phyloP scores from a whole-genome alignment of 2,888 invertebrate genomes.

The Lumbricus terrestris region DNA sequence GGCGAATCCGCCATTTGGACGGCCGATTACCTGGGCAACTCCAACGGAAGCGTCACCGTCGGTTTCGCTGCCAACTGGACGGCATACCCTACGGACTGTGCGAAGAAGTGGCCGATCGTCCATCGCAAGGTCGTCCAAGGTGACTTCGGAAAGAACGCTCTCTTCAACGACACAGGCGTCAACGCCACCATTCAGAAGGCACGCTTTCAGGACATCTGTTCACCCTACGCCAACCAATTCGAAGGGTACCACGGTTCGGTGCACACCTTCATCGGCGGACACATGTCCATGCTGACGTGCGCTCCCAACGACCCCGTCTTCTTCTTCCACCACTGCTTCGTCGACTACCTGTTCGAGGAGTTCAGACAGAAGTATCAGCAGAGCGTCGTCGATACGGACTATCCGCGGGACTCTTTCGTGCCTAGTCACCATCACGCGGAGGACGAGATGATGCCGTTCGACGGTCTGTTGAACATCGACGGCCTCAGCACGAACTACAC shows the following conservation, averaged over 20 bases:
- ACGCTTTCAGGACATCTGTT: slow-evolving; percentile 17
- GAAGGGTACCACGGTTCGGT: slow-evolving; percentile 46
- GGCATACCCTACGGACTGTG: neutral
- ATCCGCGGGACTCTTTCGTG: neutral
- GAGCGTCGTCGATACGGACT: neutral
- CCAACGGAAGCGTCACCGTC: slow-evolving; percentile 47
- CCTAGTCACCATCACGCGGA: neutral
- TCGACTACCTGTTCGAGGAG: slow-evolving; percentile 55
- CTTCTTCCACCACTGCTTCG: slow-evolving; percentile 53
- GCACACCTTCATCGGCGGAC: slow-evolving; percentile 50
- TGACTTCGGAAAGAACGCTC: neutral
- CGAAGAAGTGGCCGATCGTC: neutral
- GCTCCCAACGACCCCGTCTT: slow-evolving; percentile 57
- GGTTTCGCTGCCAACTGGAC: slow-evolving; percentile 54
- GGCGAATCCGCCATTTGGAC: slow-evolving; percentile 48
- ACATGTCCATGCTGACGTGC: slow-evolving; percentile 49
- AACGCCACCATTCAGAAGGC: neutral
- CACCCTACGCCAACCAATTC: slow-evolving; percentile 40
- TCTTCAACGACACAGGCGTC: neutral
- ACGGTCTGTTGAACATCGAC: neutral
- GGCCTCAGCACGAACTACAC: neutral
- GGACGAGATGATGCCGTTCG: neutral
- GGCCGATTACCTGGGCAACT: slow-evolving; percentile 51
- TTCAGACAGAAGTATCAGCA: slow-evolving; percentile 21
- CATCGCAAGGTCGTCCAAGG: neutral